Base-by-base conservation (phyloP, 2,113 vertebrate species). In the Psittacus erithacus region DNA sequence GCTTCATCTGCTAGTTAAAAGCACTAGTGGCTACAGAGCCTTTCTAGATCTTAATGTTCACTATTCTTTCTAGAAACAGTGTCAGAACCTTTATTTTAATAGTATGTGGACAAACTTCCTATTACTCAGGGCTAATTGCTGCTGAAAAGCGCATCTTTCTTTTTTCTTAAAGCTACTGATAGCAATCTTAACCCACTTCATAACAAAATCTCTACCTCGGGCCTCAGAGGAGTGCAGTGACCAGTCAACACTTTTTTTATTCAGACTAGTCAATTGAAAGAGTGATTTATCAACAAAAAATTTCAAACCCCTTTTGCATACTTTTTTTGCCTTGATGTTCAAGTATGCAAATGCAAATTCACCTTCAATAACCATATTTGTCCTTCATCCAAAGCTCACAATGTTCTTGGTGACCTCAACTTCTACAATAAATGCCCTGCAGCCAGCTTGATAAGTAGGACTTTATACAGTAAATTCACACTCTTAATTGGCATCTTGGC, bases 61-160 rank as follows among this genome's bases (percentile, higher is more conserved):
- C 95, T 93, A 25, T 71, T 91, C 19, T 94, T 95, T 95, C 70
- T 82, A 57, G 62, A 94, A 94, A 76, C 14, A 59, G 8, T 65
- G 25, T 85, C 44, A 88, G 52, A 43, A 80, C 6, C 10, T 90
- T 93, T 91, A 52, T 52, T 27, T 57, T 41, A 95, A 64, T 88
- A 50, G 52, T 7, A 62, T 62, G n/a, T 88, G 46, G 38, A 10
- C 24, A 92, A 81, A 65, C 16, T 62, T 97, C 35, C 31, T 95
- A 41, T 71, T 87, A 69, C 22, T 92, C 22, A 46, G 13, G 7
- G 59, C 92, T 92, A 92, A 92, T 94, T 97, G 52, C 43, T 92
- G 49, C 49, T 67, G 16, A 44, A 76, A 96, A 81, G 6, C 5
- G 75, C 18, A 6, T 71, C 13, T 41, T 46, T 24, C 12, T 78